These are phyloP conservation scores for Entomobrya multifasciata DNA, from an alignment of 2,888 invertebrate genomes.

Conservation along the genomic window DNA sequence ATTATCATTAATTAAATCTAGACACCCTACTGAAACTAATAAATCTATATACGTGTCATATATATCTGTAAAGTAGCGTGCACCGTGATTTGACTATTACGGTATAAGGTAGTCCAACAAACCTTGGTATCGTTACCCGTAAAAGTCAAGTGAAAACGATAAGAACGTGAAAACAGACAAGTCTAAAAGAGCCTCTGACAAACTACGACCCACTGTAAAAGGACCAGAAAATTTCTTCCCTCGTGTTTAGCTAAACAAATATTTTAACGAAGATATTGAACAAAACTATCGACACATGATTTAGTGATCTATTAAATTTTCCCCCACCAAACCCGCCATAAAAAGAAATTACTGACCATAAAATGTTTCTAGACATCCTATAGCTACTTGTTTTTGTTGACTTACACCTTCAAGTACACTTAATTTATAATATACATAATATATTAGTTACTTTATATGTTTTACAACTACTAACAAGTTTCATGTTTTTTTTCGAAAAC, in stretches of 20 bases:
- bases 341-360: slow-evolving; percentile 69
- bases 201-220: slow-evolving; percentile 6
- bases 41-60: slow-evolving; percentile 9
- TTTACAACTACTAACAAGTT: slow-evolving; percentile 63
- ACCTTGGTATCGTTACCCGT: slow-evolving; percentile 53
- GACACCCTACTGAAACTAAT: slow-evolving; percentile 6
- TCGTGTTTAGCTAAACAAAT: slow-evolving; percentile 12
- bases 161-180: slow-evolving; percentile 56
- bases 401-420: slow-evolving; percentile 54
- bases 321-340: slow-evolving; percentile 48
- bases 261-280: slow-evolving; percentile 32
- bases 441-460: slow-evolving; percentile 46
- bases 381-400: slow-evolving; percentile 44
- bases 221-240: background rate
- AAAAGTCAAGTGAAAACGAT: slow-evolving; percentile 66
- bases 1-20: background rate
- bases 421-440: slow-evolving; percentile 53
- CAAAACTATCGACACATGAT: background rate
- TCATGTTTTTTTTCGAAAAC: slow-evolving; percentile 48
- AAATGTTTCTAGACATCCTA: slow-evolving; percentile 53
- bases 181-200: slow-evolving; percentile 21
- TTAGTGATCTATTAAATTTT: slow-evolving; percentile 30
- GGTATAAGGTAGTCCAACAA: slow-evolving; percentile 54
- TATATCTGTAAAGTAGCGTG: slow-evolving; percentile 51
- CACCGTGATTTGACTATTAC: slow-evolving; percentile 60